Evolutionary conservation across 2,888 invertebrate genomes (phyloP), one percentile per base, ranked within the genome.

Genomic region (Mythimna pallens): DNA sequence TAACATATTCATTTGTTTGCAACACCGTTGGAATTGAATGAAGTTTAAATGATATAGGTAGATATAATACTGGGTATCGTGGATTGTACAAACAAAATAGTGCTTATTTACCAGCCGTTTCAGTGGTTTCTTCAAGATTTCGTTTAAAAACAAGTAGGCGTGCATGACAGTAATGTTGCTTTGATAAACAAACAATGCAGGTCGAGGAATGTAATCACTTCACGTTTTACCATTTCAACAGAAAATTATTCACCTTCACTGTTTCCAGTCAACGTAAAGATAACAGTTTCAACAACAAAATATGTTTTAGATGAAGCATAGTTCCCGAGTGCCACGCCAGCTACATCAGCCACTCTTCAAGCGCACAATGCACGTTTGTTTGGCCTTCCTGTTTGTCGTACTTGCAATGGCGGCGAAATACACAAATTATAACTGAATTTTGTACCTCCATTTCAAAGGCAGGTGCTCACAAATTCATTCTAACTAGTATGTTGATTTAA

Each of bases 341-440:
- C 75, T 61, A 57, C 81, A 81, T 77, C 70, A 89, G 84, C 88
- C 89, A 91, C 92, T 92, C 90, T 90, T 92, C 83, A 74, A 78
- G 84, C 84, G 88, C 90, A 93, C 91, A 92, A 90, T 87, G 87
- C 77, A 73, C 88, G 91, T 88, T 88, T 94, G 93, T 94, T 93
- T 93, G 91, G 90, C 90, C 89, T 86, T 86, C 86, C 87, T 93
- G 93, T 94, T 94, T 93, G 92, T 89, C 79, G 76, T 87, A 88
- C 88, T 83, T 79, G 73, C 84, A 87, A 89, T 84, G 83, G 83
- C 88, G 86, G 84, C 82, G 89, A 89, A 92, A 92, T 90, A 89
- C 90, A 90, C 91, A 91, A 92, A 92, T 92, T 92, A 91, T 90
- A 91, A 91, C 92, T 91, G 89, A 91, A 93, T 92, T 93, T 93